Conservation (phyloP, 2,888 invertebrate genomes). For the Helleia helle region DNA sequence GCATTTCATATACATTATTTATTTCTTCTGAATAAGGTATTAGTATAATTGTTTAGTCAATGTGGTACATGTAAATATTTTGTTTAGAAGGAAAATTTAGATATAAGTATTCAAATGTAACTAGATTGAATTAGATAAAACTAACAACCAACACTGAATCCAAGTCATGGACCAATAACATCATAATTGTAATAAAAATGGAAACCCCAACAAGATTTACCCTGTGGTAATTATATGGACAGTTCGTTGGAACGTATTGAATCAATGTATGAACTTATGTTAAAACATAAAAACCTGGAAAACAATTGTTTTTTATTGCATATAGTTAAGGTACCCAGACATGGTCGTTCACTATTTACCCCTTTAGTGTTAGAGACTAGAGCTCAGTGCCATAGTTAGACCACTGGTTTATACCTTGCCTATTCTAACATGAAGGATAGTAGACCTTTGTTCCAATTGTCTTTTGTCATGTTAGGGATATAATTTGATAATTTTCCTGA, state of each 20-base stretch:
- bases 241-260: conserved; percentile 62
- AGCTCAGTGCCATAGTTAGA: too few species aligned
- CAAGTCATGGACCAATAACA: conserved; percentile 65
- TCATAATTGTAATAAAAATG: conserved; percentile 39
- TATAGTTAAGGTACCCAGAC: too few species aligned
- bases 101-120: conserved; percentile 67
- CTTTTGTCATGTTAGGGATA: too few species aligned
- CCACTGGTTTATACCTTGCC: too few species aligned
- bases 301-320: conserved; percentile 43
- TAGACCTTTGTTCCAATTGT: too few species aligned
- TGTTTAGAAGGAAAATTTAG: conserved; percentile 69
- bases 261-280: conserved; percentile 70
- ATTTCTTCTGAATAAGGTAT: conserved; percentile 64
- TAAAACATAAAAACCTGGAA: conserved; percentile 64
- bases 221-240: conserved; percentile 40
- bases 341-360: too few species aligned
- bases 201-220: conserved; percentile 24
- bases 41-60: conserved; percentile 69
- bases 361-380: too few species aligned
- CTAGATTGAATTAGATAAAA: conserved; percentile 55
- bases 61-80: conserved; percentile 69
- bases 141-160: conserved; percentile 29
- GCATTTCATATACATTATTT: conserved; percentile 73
- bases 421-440: too few species aligned
- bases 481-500: too few species aligned